A percentile compares a stretch with the other conserved stretches of the same genome.
Conservation (phyloP, 37 sponge, comb jelly and placozoan genomes). For the Hexactinellida sp. region DNA sequence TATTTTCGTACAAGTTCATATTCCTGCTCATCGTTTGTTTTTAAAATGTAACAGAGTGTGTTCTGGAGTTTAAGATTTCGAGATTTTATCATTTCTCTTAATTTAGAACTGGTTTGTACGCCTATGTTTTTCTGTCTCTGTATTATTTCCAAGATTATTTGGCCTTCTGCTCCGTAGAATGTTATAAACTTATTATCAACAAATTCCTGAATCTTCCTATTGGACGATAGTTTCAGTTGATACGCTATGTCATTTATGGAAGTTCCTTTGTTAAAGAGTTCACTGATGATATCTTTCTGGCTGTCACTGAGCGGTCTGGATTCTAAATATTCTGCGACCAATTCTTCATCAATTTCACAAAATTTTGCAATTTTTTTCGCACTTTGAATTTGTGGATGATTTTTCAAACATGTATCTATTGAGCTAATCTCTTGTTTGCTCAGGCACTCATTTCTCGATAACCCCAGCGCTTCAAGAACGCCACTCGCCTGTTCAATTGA, state of each 20-base stretch:
- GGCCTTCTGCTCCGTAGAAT: neutral
- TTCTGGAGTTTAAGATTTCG: neutral
- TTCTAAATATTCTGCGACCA: neutral
- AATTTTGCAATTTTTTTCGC: neutral
- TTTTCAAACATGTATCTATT: neutral
- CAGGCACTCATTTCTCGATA: too few relatives aligned
- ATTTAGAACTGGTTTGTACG: neutral
- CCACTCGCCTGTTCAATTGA: too few relatives aligned
- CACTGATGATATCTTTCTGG: neutral
- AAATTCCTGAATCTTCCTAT: neutral
- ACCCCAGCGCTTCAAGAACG: too few relatives aligned
- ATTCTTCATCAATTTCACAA: neutral
- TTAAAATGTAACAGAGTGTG: neutral
- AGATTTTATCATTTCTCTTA: neutral
- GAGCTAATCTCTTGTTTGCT: too few relatives aligned
- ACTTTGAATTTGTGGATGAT: neutral
- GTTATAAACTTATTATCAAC: neutral
- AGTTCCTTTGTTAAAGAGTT: neutral
- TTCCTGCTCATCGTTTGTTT: neutral
- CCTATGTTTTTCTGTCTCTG: neutral
- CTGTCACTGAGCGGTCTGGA: neutral
- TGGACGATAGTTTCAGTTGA: neutral
- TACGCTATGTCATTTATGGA: neutral
- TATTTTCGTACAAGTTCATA: neutral
- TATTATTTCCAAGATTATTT: neutral